Percentiles rank a stretch among this genome's conserved stretches.
Evolutionary conservation across 2,797 vertebrate species (phyloP).

Genomic region (Coendou prehensilis): DNA sequence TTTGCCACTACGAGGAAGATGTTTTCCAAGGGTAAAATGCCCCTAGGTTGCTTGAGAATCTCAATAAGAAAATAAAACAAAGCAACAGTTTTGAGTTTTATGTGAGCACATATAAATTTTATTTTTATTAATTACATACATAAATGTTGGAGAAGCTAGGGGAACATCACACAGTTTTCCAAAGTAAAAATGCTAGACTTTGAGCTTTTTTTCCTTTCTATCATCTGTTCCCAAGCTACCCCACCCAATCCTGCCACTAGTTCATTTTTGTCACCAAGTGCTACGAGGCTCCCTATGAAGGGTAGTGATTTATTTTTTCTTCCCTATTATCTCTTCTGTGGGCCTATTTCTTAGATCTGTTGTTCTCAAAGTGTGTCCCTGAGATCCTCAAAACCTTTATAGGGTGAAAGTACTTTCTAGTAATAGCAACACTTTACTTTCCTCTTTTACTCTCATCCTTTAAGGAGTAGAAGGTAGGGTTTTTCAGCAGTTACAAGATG

Average conservation of each 20-base stretch:
- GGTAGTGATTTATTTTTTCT: not conserved
- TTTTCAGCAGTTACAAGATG: not conserved
- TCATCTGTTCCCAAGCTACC: not conserved
- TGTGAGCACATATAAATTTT: not conserved
- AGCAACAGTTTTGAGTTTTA: not conserved
- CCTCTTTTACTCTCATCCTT: not conserved
- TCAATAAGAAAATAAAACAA: not conserved
- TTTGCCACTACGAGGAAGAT: not conserved
- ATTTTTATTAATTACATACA: not conserved
- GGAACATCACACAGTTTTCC: not conserved
- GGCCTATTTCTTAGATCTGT: not conserved
- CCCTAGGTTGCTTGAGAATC: not conserved
- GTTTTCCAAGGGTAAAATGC: not conserved
- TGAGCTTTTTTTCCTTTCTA: not conserved
- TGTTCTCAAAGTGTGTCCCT: not conserved
- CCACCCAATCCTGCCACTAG: not conserved
- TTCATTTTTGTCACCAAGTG: not conserved
- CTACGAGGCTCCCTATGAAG: not conserved
- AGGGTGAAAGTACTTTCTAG: not conserved
- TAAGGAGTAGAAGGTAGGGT: not conserved
- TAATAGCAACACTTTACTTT: not conserved
- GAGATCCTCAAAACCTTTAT: not conserved
- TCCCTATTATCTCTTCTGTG: not conserved
- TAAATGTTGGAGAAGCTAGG: not conserved
- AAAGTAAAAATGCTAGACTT: constrained; percentile 1